Conservation (phyloP, 2,797 vertebrate species). For the Cyprinella venusta region DNA sequence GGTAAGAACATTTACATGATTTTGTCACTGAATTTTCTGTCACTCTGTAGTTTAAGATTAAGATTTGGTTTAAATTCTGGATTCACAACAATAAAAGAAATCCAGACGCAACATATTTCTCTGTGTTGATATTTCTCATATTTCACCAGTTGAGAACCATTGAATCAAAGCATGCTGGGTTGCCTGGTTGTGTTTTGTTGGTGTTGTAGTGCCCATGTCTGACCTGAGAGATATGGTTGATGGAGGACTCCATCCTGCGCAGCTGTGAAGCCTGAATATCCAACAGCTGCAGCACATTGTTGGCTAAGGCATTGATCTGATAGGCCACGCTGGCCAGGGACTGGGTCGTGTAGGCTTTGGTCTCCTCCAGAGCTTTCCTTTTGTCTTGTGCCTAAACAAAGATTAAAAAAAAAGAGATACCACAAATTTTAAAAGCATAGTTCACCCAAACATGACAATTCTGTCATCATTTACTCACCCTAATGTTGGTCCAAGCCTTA, state of each 20-base stretch:
- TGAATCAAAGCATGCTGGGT: constrained; percentile 8
- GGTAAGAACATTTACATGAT: too few relatives aligned
- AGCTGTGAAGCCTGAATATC: constrained; percentile 98
- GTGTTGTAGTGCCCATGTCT: not conserved
- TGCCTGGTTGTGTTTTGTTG: not conserved
- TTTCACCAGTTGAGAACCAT: not conserved
- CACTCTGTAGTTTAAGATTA: not conserved
- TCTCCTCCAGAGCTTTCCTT: constrained; percentile 98
- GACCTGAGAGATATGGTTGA: constrained; percentile 98
- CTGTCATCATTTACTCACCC: not conserved
- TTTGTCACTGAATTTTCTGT: not conserved
- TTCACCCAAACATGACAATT: not conserved
- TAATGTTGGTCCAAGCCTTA: not conserved
- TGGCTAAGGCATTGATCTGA: constrained; percentile 99
- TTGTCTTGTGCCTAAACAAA: constrained; percentile 90
- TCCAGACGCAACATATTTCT: not conserved
- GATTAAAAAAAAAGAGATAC: not conserved
- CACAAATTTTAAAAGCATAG: not conserved
- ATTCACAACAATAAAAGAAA: not conserved
- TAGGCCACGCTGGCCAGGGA: constrained; percentile 99
- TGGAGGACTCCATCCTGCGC: constrained; percentile 98
- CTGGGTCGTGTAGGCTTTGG: constrained; percentile 99
- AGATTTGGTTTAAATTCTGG: not conserved
- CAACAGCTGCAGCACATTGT: constrained; percentile 98
- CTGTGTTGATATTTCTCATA: too few relatives aligned